These are phyloP conservation scores for Muraenolepis orangiensis DNA, from an alignment of 2,797 vertebrate species.

Conservation along the genomic window DNA sequence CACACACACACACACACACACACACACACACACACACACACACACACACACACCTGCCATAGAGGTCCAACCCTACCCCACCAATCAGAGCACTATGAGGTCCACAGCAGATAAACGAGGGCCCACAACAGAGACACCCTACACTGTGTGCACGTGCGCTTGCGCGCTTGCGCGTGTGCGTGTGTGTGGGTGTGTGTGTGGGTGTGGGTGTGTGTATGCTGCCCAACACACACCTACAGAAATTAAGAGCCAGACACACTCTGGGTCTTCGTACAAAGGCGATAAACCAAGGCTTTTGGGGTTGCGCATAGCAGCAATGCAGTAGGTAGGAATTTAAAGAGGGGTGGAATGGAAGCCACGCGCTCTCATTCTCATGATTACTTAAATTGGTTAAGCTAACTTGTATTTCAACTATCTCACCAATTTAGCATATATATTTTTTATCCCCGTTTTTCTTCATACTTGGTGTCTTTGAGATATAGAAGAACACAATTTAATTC, in stretches of 20 bases:
- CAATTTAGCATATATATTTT: background rate
- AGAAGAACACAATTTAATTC: background rate
- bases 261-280: background rate
- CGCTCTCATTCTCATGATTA: background rate
- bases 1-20: too few species aligned
- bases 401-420: background rate
- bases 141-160: too few species aligned
- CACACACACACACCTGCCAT: slow-evolving; percentile 73
- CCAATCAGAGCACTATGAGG: slow-evolving; percentile 3
- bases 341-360: too few species aligned
- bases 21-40: background rate
- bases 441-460: background rate
- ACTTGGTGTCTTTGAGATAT: background rate
- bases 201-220: background rate
- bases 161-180: too few species aligned
- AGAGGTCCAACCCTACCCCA: slow-evolving; percentile 28
- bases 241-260: background rate
- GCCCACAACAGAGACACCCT: background rate
- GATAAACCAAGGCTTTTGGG: background rate
- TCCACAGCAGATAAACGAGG: slow-evolving; percentile 10
- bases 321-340: too few species aligned
- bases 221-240: background rate
- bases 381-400: background rate
- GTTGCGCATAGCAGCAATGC: background rate
- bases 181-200: background rate